A percentile compares a stretch with the other conserved stretches of the same genome.
phyloP scores from a whole-genome alignment of 2,888 invertebrate genomes.

The Chrysomela aeneicollis region DNA sequence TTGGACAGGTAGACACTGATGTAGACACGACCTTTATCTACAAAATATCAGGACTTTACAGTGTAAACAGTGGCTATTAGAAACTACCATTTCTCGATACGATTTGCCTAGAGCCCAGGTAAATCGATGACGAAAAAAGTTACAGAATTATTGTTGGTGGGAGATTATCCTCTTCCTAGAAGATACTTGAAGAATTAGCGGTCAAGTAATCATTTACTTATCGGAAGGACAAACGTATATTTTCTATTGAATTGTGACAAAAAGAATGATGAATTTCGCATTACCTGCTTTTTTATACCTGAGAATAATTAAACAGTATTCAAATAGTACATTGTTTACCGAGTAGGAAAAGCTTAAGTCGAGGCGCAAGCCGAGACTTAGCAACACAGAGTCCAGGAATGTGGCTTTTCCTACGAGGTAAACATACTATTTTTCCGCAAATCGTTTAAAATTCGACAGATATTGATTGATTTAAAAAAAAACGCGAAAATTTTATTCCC shows the following conservation, averaged over 20 bases:
- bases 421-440: too few relatives aligned
- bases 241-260: background rate
- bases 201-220: background rate
- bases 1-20: background rate
- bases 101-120: background rate
- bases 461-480: too few relatives aligned
- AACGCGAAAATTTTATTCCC: too few relatives aligned
- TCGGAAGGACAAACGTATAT: background rate
- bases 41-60: background rate
- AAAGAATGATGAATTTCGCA: background rate
- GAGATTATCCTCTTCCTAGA: background rate
- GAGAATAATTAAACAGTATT: too few relatives aligned
- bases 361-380: too few relatives aligned
- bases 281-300: background rate
- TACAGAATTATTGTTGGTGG: background rate
- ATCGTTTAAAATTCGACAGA: too few relatives aligned
- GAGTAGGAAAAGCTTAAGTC: too few relatives aligned
- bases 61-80: slow-evolving; percentile 3
- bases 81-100: background rate
- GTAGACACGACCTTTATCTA: slow-evolving; percentile 13
- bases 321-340: too few relatives aligned
- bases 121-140: background rate
- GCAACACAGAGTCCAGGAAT: too few relatives aligned
- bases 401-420: too few relatives aligned
- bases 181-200: background rate